Conservation (phyloP, 2,888 invertebrate species). For the Rhopalosiphum nymphaeae region DNA sequence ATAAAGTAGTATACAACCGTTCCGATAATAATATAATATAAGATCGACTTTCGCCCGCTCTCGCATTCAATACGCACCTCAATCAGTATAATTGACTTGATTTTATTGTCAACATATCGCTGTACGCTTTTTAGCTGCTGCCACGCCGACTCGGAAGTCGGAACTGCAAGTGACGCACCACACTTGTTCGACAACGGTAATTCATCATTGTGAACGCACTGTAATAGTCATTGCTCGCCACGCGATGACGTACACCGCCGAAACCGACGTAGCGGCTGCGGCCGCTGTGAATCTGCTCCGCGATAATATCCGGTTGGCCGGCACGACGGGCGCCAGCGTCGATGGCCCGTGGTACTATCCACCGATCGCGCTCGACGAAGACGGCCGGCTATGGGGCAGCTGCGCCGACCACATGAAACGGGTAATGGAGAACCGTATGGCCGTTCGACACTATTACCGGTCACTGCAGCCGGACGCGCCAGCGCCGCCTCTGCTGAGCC, state of each 20-base stretch:
- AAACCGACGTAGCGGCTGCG: not conserved
- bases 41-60: not conserved
- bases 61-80: not conserved
- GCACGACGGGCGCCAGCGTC: not conserved
- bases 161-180: not conserved
- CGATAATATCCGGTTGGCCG: conserved; percentile 46
- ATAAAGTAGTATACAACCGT: not conserved
- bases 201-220: no score
- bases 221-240: not conserved
- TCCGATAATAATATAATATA: no score
- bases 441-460: conserved; percentile 6
- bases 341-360: conserved; percentile 50
- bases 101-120: not conserved
- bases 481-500: conserved; percentile 23
- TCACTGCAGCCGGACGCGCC: conserved; percentile 56
- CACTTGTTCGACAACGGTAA: not conserved
- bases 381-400: conserved; percentile 54
- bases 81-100: not conserved
- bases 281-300: conserved; percentile 18
- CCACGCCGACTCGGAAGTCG: not conserved
- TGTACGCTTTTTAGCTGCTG: not conserved
- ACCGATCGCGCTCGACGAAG: conserved; percentile 47
- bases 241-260: not conserved
- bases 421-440: conserved; percentile 29
- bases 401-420: conserved; percentile 34